Evolutionary conservation across 2,888 invertebrate species (phyloP).

Genomic region (Lepidochrysops patricia): DNA sequence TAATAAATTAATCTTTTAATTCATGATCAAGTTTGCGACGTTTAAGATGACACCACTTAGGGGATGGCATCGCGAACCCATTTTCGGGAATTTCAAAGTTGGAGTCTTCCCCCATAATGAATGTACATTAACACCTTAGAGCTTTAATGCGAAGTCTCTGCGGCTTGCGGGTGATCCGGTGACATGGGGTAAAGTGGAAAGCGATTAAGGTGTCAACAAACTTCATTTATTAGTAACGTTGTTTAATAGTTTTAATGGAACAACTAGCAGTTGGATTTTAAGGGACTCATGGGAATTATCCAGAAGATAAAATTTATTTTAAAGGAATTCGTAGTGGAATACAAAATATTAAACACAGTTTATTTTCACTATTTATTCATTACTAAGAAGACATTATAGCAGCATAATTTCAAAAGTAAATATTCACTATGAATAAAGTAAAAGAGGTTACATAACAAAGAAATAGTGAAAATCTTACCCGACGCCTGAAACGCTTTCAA

Average conservation of each 20-base stretch:
- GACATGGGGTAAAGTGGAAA: neutral
- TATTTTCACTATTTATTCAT: too few species aligned
- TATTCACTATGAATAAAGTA: neutral
- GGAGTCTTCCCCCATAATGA: constrained; percentile 49
- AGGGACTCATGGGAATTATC: too few species aligned
- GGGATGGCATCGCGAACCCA: constrained; percentile 25
- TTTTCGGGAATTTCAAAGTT: constrained; percentile 44
- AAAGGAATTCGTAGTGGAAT: too few species aligned
- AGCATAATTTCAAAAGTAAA: neutral
- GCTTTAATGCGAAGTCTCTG: constrained; percentile 38
- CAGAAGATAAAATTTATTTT: too few species aligned
- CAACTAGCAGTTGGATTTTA: too few species aligned
- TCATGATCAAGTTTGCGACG: neutral
- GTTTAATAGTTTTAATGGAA: neutral
- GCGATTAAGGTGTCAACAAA: neutral
- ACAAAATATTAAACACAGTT: too few species aligned
- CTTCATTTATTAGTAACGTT: constrained; percentile 1
- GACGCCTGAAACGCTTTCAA: constrained; percentile 23
- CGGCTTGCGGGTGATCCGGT: neutral
- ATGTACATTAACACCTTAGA: constrained; percentile 61
- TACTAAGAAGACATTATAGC: too few species aligned
- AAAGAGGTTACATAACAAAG: constrained; percentile 6
- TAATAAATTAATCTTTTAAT: constrained; percentile 9
- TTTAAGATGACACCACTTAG: constrained; percentile 18
- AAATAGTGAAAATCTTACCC: constrained; percentile 10